Conservation (phyloP, 2,113 vertebrate genomes). For the Phyllopteryx taeniolatus region DNA sequence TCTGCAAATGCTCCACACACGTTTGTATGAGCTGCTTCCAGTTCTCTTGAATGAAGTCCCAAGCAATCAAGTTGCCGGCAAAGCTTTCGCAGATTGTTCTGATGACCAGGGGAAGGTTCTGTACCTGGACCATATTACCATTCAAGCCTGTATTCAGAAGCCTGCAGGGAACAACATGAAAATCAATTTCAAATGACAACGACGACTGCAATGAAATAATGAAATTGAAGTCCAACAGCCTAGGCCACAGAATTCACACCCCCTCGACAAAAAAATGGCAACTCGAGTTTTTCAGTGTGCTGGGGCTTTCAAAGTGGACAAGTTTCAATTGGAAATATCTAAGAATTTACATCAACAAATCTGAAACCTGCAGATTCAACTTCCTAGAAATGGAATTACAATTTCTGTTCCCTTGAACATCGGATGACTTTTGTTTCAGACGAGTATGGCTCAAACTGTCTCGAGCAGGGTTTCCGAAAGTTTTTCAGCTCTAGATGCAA, state of each 20-base stretch:
- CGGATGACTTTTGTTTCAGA: no score
- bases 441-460: not conserved
- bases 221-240: no score
- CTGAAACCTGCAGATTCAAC: not conserved
- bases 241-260: no score
- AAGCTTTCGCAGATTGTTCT: slow-evolving; percentile 72
- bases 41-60: slow-evolving; percentile 94
- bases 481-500: not conserved
- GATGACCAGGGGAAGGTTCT: slow-evolving; percentile 83
- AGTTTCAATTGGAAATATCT: not conserved
- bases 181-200: not conserved
- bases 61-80: slow-evolving; percentile 82
- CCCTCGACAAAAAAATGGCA: not conserved
- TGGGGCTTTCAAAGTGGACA: not conserved
- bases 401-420: no score
- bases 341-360: not conserved
- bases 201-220: no score
- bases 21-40: slow-evolving; percentile 85
- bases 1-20: slow-evolving; percentile 68
- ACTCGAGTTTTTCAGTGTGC: not conserved
- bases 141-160: slow-evolving; percentile 79
- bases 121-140: slow-evolving; percentile 77
- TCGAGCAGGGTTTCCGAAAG: not conserved
- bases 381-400: not conserved
- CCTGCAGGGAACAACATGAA: slow-evolving; percentile 63